Evolutionary conservation across 64 coral and sea anemone species (phyloP).

Genomic region (Porites australiensis): DNA sequence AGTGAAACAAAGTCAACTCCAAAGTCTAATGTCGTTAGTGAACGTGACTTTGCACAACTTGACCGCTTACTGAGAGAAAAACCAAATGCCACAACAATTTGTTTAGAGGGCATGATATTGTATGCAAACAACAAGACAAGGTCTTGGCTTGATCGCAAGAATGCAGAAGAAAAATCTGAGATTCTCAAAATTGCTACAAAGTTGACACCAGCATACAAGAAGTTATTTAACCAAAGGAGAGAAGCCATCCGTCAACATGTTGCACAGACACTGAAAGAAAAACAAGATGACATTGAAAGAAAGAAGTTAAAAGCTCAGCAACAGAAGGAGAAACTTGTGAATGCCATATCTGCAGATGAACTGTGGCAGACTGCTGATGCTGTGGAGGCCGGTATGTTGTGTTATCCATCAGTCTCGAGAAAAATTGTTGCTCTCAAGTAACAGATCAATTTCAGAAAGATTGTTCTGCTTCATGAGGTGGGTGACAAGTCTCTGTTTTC

Average conservation of each 20-base stretch:
- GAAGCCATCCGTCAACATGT: constrained; percentile 41
- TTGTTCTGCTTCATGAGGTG: constrained; percentile 48
- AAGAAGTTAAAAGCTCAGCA: constrained; percentile 17
- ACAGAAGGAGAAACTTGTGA: constrained; percentile 53
- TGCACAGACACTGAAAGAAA: constrained; percentile 44
- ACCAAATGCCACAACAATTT: constrained; percentile 42
- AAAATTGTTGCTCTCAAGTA: constrained; percentile 57
- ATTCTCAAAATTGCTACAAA: constrained; percentile 33
- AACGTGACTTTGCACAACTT: constrained; percentile 29
- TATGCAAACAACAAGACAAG: constrained; percentile 22
- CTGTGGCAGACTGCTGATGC: constrained; percentile 37
- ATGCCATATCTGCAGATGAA: constrained; percentile 31
- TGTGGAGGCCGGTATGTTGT: constrained; percentile 17
- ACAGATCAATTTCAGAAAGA: constrained; percentile 61
- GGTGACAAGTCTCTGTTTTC: constrained; percentile 38
- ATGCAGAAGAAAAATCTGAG: background rate
- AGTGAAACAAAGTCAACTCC: constrained; percentile 12
- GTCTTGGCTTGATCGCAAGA: background rate
- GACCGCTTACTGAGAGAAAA: constrained; percentile 32
- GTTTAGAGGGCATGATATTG: constrained; percentile 42
- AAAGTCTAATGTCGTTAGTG: constrained; percentile 26
- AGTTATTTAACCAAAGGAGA: constrained; percentile 34
- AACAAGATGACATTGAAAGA: constrained; percentile 25
- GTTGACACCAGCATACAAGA: constrained; percentile 36
- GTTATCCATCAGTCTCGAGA: constrained; percentile 28